Conservation (phyloP, 2,113 vertebrate genomes). For the Psilopogon haemacephalus region DNA sequence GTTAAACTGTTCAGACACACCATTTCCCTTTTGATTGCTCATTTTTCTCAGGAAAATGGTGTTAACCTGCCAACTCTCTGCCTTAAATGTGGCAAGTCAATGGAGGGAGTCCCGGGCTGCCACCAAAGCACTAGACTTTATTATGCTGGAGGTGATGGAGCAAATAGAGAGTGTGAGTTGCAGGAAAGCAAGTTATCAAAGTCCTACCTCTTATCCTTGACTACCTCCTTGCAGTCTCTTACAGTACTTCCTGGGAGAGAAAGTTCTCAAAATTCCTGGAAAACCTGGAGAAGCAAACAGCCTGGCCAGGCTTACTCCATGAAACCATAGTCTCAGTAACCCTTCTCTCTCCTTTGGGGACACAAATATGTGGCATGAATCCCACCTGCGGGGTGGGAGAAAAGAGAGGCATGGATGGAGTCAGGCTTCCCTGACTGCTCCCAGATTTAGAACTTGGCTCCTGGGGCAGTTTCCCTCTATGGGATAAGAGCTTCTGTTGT, state of each 20-base stretch:
- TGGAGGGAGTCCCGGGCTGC: not conserved
- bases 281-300: constrained; percentile 7
- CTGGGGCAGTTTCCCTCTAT: not conserved
- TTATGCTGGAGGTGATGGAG: not conserved
- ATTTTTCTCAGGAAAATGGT: not conserved
- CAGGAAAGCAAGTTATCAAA: not conserved
- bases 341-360: constrained; percentile 3
- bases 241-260: not conserved
- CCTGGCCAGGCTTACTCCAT: not conserved
- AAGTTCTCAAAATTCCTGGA: constrained; percentile 34
- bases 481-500: not conserved
- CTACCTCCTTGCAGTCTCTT: not conserved
- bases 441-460: not conserved
- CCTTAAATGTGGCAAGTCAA: not conserved
- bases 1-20: not conserved
- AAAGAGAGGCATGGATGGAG: not conserved
- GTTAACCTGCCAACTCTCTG: not conserved
- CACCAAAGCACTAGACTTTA: not conserved
- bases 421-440: not conserved
- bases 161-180: not conserved
- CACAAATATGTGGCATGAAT: constrained; percentile 31
- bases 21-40: not conserved
- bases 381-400: constrained; percentile 22
- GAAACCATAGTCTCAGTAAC: not conserved
- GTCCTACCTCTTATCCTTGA: not conserved